phyloP scores from a whole-genome alignment of 2,113 vertebrate species.

The Procavia capensis region DNA sequence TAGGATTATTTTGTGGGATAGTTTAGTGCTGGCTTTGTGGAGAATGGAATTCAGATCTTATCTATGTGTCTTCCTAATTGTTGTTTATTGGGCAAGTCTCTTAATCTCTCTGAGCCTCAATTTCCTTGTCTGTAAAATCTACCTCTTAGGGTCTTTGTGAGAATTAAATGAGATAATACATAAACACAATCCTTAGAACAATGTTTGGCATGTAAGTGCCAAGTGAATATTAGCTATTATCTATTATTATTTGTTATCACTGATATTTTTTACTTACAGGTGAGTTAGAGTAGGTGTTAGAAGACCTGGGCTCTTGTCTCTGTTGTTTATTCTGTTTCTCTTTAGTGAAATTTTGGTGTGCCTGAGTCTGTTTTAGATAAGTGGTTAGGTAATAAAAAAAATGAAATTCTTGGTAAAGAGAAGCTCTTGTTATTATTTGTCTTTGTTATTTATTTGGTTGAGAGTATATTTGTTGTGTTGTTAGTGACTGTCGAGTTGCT shows the following conservation, averaged over 20 bases:
- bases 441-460: accelerated
- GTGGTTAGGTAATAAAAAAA: not conserved
- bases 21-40: not conserved
- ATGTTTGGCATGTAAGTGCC: not conserved
- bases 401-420: not conserved
- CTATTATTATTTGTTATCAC: accelerated
- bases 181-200: not conserved
- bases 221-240: accelerated
- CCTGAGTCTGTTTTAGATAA: not conserved
- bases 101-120: not conserved
- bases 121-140: not conserved
- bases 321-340: not conserved
- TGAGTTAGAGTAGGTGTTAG: not conserved
- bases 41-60: not conserved
- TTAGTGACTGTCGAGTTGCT: not conserved
- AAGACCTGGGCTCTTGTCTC: not conserved
- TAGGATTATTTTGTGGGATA: not conserved
- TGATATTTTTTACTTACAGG: not conserved
- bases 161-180: not conserved
- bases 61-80: not conserved
- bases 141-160: not conserved
- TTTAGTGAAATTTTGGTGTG: not conserved
- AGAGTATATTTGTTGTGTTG: not conserved
- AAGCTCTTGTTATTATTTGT: not conserved
- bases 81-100: not conserved